Percentiles rank a stretch among this genome's conserved stretches.
Conservation (phyloP, 2,797 vertebrate genomes). For the Hemibagrus guttatus region DNA sequence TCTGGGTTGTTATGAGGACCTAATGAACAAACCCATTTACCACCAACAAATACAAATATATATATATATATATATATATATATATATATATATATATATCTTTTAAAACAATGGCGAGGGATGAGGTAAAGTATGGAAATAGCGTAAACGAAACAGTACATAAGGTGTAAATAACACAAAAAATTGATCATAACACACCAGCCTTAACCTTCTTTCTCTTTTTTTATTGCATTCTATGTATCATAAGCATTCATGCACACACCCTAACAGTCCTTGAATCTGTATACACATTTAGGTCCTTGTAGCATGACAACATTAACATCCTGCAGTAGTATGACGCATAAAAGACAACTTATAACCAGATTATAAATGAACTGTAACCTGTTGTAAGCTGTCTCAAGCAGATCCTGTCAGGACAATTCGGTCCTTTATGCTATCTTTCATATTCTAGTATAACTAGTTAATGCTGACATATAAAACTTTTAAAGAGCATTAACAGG, state of each 20-base stretch:
- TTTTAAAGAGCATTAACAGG: slow-evolving; percentile 69
- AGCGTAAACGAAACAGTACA: not conserved
- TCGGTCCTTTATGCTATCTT: slow-evolving; percentile 27
- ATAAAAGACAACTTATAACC: slow-evolving; percentile 40
- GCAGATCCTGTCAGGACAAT: slow-evolving; percentile 65
- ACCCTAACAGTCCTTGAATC: slow-evolving; percentile 20
- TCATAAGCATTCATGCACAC: slow-evolving; percentile 25
- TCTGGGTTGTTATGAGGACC: slow-evolving; percentile 53
- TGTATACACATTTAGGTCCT: slow-evolving; percentile 12
- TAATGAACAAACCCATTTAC: slow-evolving; percentile 44
- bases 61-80: no score
- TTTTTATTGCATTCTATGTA: slow-evolving; percentile 51
- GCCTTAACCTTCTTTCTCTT: slow-evolving; percentile 61
- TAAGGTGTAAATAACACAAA: slow-evolving; percentile 65
- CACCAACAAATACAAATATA: slow-evolving; percentile 51
- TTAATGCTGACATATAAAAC: slow-evolving; percentile 72
- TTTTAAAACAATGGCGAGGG: not conserved
- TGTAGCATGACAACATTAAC: slow-evolving; percentile 35
- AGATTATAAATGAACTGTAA: slow-evolving; percentile 17
- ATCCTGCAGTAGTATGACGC: slow-evolving; percentile 66
- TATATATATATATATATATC: no score
- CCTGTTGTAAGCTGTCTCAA: slow-evolving; percentile 41
- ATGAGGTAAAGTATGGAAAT: slow-evolving; percentile 17
- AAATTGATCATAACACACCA: slow-evolving; percentile 41
- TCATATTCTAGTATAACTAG: slow-evolving; percentile 65